phyloP scores from a whole-genome alignment of 2,113 vertebrate species.

The Ophiodon elongatus region DNA sequence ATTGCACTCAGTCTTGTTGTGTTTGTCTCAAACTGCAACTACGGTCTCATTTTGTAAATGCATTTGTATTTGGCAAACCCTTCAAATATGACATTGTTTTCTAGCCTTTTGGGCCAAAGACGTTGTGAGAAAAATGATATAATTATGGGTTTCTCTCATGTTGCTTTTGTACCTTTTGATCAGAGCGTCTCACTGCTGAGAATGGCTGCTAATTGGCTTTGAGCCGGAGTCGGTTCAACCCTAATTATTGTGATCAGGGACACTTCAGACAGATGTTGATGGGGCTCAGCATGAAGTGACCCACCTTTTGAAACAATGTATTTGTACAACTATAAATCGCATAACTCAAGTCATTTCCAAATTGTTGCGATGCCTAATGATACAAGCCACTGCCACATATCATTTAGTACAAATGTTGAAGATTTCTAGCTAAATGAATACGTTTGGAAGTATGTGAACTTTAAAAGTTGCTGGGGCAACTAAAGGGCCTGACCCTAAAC shows the following conservation, averaged over 20 bases:
- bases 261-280: constrained; percentile 6
- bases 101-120: not conserved
- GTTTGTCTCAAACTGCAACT: not conserved
- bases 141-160: not conserved
- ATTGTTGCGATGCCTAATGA: not conserved
- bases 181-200: not conserved
- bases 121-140: not conserved
- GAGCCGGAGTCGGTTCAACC: not conserved
- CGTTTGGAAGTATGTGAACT: not conserved
- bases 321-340: not conserved
- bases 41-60: not conserved
- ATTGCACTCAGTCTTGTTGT: not conserved
- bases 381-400: not conserved
- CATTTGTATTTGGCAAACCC: not conserved
- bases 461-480: constrained; percentile 13
- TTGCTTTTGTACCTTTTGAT: not conserved
- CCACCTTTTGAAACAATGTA: not conserved
- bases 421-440: not conserved
- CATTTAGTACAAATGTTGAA: not conserved
- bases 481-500: constrained; percentile 3
- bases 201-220: constrained; percentile 6
- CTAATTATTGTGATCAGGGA: constrained; percentile 17
- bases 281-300: not conserved
- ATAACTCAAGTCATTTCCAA: not conserved
- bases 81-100: not conserved